phyloP scores from a whole-genome alignment of 1,140 invertebrate species.

The Adelges cooleyi region DNA sequence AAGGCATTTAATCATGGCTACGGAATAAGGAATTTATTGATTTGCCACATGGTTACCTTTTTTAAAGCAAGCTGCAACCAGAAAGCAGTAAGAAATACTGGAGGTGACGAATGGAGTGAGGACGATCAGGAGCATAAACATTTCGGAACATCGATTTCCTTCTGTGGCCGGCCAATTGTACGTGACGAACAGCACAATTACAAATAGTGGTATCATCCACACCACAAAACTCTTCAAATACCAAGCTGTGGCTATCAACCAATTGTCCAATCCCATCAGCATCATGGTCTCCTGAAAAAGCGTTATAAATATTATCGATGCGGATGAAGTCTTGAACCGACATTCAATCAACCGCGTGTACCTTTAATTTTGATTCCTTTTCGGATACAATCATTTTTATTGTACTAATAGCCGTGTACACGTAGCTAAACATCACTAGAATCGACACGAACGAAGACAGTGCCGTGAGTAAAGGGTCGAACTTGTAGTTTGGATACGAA shows the following conservation, averaged over 20 bases:
- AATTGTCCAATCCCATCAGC: constrained; percentile 72
- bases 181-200: constrained; percentile 43
- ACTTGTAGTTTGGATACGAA: constrained; percentile 60
- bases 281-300: constrained; percentile 66
- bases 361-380: constrained; percentile 34
- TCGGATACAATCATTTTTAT: constrained; percentile 32
- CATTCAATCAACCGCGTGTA: constrained; percentile 35
- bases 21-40: too few relatives aligned
- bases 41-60: too few relatives aligned
- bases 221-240: constrained; percentile 65
- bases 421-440: constrained; percentile 65
- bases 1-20: too few relatives aligned
- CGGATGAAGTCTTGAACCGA: too few relatives aligned
- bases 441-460: constrained; percentile 58
- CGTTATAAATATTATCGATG: neutral
- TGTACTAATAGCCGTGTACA: constrained; percentile 64
- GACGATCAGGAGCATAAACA: constrained; percentile 47
- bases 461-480: constrained; percentile 55
- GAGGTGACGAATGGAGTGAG: constrained; percentile 47
- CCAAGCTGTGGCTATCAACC: constrained; percentile 75
- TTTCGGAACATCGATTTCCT: constrained; percentile 45
- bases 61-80: constrained; percentile 55
- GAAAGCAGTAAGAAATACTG: constrained; percentile 52
- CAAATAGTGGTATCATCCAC: constrained; percentile 45
- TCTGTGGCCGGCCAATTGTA: constrained; percentile 35